Base-by-base conservation (phyloP, 1,140 invertebrate genomes). In the Euura lappo region DNA sequence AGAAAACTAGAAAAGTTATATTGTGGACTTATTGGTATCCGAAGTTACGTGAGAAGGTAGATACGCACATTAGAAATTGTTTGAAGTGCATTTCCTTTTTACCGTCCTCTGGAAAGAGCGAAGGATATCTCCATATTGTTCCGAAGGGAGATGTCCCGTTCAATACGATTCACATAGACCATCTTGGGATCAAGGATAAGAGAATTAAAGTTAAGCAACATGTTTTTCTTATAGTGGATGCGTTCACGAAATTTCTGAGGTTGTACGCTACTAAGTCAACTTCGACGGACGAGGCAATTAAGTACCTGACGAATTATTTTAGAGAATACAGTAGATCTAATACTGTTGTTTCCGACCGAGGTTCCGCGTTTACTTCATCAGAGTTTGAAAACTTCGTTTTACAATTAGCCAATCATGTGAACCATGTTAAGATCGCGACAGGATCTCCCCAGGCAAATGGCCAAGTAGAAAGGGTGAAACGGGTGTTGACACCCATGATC, bases 51-150 rank as follows among this genome's bases (percentile, higher is more conserved):
- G 51, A 47, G 13, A 76, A 73, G 69, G 74, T 78, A 2, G 66
- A 47, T 42, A 13, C 1, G 4, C 51, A 76, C 42, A 74, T 79
- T 10, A 47, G 44, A 28, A 76, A 79, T 72, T 81, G 79, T 76
- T 70, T 81, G 28, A 77, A 73, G 69, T 81, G 79, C 44, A 75
- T 81, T n/a, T n/a, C 64, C 13, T 79, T 76, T 69, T 78, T 74
- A 8, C 73, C 74, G 0, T 45, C 51, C 0, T 51, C 11, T 5
- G 75, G 79, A 11, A 79, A 78, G 69, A 8, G 65, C 2, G 79
- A 83, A 68, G 79, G 79, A 6, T 67, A 75, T 45, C 69, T 84
- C n/a, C 78, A 83, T 65, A 78, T 46, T 69, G 78, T 83, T 67
- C 71, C 71, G 0, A 85, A 84, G 70, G 75, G 74, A 4, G 68